phyloP scores from a whole-genome alignment of 2,113 vertebrate species.

The Psammodynastes pulverulentus region DNA sequence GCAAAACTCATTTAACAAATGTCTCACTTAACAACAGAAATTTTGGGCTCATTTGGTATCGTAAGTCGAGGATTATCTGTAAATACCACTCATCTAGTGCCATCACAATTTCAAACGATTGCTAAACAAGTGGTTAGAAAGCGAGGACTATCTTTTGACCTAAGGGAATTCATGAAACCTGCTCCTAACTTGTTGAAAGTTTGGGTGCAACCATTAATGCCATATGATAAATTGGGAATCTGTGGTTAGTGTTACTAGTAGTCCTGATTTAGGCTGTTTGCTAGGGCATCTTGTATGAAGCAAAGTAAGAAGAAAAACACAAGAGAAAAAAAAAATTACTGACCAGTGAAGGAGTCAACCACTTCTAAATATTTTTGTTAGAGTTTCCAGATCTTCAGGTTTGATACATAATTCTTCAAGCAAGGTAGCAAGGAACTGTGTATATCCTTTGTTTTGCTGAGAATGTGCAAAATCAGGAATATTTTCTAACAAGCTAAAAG shows the following conservation, averaged over 20 bases:
- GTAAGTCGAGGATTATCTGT: not conserved
- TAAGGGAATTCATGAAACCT: not conserved
- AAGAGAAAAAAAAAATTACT: conserved; percentile 24
- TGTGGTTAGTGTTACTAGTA: not conserved
- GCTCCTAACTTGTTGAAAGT: not conserved
- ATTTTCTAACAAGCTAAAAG: conserved; percentile 62
- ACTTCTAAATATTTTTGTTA: conserved; percentile 69
- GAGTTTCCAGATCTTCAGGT: conserved; percentile 72
- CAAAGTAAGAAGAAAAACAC: not conserved
- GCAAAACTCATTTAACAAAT: no score
- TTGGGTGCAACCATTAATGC: not conserved
- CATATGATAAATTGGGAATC: not conserved
- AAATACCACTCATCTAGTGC: not conserved
- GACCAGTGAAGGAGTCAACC: conserved; percentile 51
- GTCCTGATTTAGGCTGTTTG: no score
- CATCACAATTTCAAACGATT: not conserved
- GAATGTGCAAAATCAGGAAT: conserved; percentile 60
- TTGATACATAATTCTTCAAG: conserved; percentile 73
- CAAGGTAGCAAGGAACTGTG: conserved; percentile 70
- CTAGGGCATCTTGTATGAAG: conserved; percentile 3
- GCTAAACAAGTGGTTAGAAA: not conserved
- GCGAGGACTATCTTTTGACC: not conserved
- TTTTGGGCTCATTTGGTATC: no score
- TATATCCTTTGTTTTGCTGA: conserved; percentile 53
- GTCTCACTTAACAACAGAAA: no score